These are phyloP conservation scores for Eupsilia transversa DNA, from an alignment of 2,888 invertebrate genomes.

Conservation along the genomic window DNA sequence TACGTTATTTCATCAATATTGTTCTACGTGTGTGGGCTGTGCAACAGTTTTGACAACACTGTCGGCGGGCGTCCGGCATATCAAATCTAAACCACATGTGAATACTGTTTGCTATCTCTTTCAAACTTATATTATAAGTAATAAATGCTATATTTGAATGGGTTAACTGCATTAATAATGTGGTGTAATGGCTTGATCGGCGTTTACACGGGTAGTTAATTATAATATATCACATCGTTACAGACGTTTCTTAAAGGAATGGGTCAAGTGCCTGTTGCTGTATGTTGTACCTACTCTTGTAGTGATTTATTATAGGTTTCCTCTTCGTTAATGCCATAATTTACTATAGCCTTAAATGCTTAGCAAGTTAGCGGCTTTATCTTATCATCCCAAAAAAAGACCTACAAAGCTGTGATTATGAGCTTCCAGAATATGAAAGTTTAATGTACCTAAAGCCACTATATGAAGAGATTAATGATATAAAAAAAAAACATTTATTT, in stretches of 20 bases:
- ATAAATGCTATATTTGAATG: constrained; percentile 52
- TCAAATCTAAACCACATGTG: constrained; percentile 70
- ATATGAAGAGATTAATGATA: not conserved
- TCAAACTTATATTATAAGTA: constrained; percentile 26
- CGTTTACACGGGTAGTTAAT: constrained; percentile 76
- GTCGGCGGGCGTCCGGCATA: constrained; percentile 68
- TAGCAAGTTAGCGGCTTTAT: constrained; percentile 25
- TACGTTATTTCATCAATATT: constrained; percentile 38
- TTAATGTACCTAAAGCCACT: not conserved
- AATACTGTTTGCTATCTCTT: constrained; percentile 46
- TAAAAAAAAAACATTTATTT: not conserved
- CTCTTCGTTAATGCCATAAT: constrained; percentile 10
- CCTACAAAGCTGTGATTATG: constrained; percentile 20
- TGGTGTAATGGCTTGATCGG: constrained; percentile 59
- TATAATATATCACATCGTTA: constrained; percentile 60
- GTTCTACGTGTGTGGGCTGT: constrained; percentile 60
- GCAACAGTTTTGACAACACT: constrained; percentile 72
- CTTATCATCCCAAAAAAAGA: constrained; percentile 22
- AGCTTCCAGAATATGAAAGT: not conserved
- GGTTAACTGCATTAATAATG: constrained; percentile 21
- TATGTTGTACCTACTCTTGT: constrained; percentile 19
- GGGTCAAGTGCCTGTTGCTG: constrained; percentile 49
- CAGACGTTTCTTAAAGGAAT: constrained; percentile 33
- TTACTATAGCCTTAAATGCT: constrained; percentile 5
- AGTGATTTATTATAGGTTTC: constrained; percentile 38